phyloP scores from a whole-genome alignment of 2,797 vertebrate genomes.

The Clangula hyemalis region DNA sequence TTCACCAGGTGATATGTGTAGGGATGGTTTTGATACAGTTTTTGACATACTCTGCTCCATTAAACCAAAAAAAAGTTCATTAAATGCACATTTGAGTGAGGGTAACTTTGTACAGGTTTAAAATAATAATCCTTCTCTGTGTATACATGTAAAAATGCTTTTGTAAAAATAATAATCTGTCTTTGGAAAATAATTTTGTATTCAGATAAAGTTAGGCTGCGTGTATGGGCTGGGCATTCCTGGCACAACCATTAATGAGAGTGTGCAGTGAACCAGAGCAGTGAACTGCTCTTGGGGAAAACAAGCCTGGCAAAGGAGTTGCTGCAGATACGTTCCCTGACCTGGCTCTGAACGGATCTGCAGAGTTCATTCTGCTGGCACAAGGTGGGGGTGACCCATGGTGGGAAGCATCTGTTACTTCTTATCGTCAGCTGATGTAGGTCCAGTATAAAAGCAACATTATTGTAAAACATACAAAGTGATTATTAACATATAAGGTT shows the following conservation, averaged over 20 bases:
- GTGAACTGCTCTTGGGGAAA: neutral
- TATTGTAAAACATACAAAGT: neutral
- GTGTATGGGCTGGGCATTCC: neutral
- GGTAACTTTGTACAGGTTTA: neutral
- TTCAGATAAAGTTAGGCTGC: neutral
- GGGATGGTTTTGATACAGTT: neutral
- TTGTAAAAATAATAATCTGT: neutral
- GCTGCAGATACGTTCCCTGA: neutral
- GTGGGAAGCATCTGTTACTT: neutral
- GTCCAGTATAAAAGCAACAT: neutral
- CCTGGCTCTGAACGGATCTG: neutral
- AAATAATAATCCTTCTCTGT: neutral
- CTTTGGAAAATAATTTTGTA: neutral
- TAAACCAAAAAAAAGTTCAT: neutral
- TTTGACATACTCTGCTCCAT: neutral
- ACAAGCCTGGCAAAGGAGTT: neutral
- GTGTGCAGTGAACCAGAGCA: neutral
- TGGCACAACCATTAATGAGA: neutral
- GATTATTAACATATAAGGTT: neutral
- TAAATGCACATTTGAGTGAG: neutral
- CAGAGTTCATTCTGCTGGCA: neutral
- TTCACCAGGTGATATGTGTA: neutral
- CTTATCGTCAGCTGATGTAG: neutral
- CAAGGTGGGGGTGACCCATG: accelerated
- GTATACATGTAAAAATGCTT: neutral